Evolutionary conservation across 2,888 invertebrate species (phyloP).

Genomic region (Calliphora vomitoria): DNA sequence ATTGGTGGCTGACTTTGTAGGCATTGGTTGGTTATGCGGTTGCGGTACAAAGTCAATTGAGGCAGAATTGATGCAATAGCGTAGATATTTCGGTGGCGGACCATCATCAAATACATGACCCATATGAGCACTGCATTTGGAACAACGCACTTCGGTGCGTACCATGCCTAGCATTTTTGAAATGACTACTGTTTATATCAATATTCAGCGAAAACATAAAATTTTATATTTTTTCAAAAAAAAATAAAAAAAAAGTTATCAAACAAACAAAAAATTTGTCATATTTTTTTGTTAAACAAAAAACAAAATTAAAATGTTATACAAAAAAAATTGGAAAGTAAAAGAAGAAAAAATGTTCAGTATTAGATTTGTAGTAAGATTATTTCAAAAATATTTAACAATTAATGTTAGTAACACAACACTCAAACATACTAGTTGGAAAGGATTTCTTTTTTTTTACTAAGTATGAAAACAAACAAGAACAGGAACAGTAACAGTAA

Average conservation of each 20-base stretch:
- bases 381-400: slow-evolving; percentile 34
- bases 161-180: slow-evolving; percentile 91
- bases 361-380: slow-evolving; percentile 62
- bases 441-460: not conserved
- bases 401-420: slow-evolving; percentile 63
- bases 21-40: slow-evolving; percentile 70
- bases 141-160: slow-evolving; percentile 97
- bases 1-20: slow-evolving; percentile 59
- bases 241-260: slow-evolving; percentile 49
- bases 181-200: slow-evolving; percentile 86
- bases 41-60: slow-evolving; percentile 83
- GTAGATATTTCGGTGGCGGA: slow-evolving; percentile 95
- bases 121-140: slow-evolving; percentile 96
- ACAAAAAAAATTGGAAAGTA: slow-evolving; percentile 58
- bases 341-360: slow-evolving; percentile 67
- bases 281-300: slow-evolving; percentile 34
- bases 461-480: slow-evolving; percentile 30
- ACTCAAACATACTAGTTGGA: slow-evolving; percentile 46
- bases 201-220: slow-evolving; percentile 74
- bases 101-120: slow-evolving; percentile 99
- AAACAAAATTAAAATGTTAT: slow-evolving; percentile 49
- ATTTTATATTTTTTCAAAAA: slow-evolving; percentile 71
- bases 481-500: slow-evolving; percentile 38
- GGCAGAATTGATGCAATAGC: slow-evolving; percentile 98
- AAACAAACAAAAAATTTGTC: slow-evolving; percentile 29